These are phyloP conservation scores for Pteruthius melanotis DNA, from an alignment of 2,113 vertebrate genomes.

Conservation along the genomic window DNA sequence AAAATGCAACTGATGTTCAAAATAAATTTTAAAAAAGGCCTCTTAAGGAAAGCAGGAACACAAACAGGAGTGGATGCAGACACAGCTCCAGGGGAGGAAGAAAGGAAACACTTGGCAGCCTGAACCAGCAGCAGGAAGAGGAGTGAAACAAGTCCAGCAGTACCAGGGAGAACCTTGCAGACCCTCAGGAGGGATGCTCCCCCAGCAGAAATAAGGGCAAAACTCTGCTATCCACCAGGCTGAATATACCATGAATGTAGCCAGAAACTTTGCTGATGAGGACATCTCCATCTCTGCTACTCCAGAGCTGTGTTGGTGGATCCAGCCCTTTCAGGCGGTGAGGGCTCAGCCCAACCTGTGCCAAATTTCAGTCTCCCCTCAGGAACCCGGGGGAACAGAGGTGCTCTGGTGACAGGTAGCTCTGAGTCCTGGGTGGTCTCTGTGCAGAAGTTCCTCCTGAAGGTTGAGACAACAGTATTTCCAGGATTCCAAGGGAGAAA, in stretches of 20 bases:
- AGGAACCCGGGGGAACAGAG: not conserved
- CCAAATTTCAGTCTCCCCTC: not conserved
- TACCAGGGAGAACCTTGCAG: not conserved
- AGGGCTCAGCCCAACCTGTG: not conserved
- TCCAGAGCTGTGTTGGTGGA: not conserved
- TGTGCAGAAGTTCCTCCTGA: not conserved
- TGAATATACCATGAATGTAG: fast-evolving
- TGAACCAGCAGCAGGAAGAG: not conserved
- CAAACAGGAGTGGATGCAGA: not conserved
- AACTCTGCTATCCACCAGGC: not conserved
- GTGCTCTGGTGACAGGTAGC: not conserved
- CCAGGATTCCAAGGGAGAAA: not conserved
- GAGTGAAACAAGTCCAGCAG: not conserved
- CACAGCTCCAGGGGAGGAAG: not conserved
- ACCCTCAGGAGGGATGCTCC: not conserved
- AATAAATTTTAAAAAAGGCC: not conserved
- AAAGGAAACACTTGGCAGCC: not conserved
- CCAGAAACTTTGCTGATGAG: not conserved
- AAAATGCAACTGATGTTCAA: not conserved
- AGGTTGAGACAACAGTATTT: not conserved
- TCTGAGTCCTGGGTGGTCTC: not conserved
- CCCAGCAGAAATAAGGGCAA: not conserved
- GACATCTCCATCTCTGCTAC: not conserved
- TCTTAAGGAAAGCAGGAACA: not conserved
- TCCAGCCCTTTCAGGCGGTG: not conserved